Conservation (phyloP, 2,797 vertebrate genomes). For the Microctenopoma lineatum region DNA sequence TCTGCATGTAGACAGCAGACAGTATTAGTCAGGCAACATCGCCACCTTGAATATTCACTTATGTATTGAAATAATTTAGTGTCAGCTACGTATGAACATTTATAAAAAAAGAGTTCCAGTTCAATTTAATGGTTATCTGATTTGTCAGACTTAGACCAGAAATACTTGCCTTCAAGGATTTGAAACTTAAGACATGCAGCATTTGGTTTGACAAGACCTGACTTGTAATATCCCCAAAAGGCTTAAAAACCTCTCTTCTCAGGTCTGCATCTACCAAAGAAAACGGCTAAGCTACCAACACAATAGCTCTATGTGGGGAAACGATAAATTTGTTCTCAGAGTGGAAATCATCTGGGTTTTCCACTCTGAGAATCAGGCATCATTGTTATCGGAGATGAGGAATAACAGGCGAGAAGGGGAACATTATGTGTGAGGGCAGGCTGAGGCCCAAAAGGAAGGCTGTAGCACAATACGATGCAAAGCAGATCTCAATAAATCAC, state of each 20-base stretch:
- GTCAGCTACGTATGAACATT: not conserved
- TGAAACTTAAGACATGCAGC: not conserved
- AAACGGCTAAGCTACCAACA: conserved; percentile 36
- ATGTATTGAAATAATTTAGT: not conserved
- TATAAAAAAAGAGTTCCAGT: not conserved
- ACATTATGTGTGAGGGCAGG: conserved; percentile 58
- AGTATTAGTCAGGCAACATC: not conserved
- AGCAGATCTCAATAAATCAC: conserved; percentile 76
- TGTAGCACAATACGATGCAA: conserved; percentile 71
- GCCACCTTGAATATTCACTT: not conserved
- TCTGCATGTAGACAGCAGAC: not conserved
- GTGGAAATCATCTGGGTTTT: conserved; percentile 59
- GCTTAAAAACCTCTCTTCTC: conserved; percentile 18
- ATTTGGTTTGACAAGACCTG: conserved; percentile 4
- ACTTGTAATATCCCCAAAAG: not conserved
- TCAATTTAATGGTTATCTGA: not conserved
- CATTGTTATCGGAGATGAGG: conserved; percentile 66
- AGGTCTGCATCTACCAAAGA: conserved; percentile 26
- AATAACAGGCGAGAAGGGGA: conserved; percentile 52
- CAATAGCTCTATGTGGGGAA: conserved; percentile 44
- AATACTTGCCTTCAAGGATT: not conserved
- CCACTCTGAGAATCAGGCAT: conserved; percentile 56
- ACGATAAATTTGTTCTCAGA: conserved; percentile 59
- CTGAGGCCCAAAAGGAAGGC: conserved; percentile 71
- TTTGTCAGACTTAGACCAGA: not conserved